Conservation (phyloP, 2,888 invertebrate species). For the Drosophila borealis region DNA sequence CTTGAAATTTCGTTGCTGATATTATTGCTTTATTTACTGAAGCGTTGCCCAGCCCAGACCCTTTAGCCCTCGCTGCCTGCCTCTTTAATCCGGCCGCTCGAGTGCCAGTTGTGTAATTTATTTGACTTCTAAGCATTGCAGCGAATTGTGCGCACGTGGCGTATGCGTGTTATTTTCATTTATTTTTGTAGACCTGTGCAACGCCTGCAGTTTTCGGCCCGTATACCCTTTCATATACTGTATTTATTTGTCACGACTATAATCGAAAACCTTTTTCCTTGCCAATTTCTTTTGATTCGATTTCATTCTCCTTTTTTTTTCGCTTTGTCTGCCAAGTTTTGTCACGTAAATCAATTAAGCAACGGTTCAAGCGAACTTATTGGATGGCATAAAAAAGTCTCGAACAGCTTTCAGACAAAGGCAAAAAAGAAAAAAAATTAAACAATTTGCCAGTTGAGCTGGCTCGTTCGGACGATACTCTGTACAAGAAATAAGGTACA, state of each 20-base stretch:
- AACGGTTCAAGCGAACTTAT: conserved; percentile 50
- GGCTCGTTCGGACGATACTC: neutral
- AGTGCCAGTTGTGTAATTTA: conserved; percentile 61
- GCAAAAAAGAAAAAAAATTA: neutral
- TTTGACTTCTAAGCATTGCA: conserved; percentile 42
- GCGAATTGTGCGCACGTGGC: conserved; percentile 41
- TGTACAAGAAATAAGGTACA: neutral
- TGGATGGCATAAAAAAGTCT: conserved; percentile 42
- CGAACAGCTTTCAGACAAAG: conserved; percentile 34
- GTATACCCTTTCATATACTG: conserved; percentile 4
- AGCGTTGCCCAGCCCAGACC: conserved; percentile 22
- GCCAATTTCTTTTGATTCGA: conserved; percentile 3
- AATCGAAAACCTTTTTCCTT: conserved; percentile 16
- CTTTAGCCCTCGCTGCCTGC: neutral
- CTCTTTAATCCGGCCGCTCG: neutral
- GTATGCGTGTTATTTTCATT: conserved; percentile 42
- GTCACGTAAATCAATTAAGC: conserved; percentile 73
- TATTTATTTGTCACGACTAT: conserved; percentile 43
- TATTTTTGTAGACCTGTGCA: conserved; percentile 21
- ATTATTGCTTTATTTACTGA: conserved; percentile 65
- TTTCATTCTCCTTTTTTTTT: conserved; percentile 6
- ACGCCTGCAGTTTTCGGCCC: conserved; percentile 35
- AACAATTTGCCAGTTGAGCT: neutral
- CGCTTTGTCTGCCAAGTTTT: conserved; percentile 67
- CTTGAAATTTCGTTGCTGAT: conserved; percentile 60